phyloP scores from a whole-genome alignment of 2,888 invertebrate species.

The Caprella mutica region DNA sequence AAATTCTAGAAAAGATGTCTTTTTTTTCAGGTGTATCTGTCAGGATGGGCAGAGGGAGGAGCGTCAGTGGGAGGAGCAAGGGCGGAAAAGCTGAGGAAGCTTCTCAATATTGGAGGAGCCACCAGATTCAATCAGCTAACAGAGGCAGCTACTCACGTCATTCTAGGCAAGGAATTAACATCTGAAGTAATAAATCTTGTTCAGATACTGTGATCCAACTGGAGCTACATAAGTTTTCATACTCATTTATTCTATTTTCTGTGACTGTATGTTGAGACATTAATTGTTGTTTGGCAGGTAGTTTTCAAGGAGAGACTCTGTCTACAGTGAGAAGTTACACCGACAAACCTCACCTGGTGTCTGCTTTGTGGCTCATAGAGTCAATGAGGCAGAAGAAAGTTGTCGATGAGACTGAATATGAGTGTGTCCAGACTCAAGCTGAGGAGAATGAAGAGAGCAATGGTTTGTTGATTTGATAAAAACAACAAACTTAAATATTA shows the following conservation, averaged over 20 bases:
- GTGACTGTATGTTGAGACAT: too few species aligned
- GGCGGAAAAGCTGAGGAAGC: slow-evolving; percentile 53
- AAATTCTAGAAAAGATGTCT: too few species aligned
- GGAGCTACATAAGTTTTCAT: too few species aligned
- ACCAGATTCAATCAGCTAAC: slow-evolving; percentile 64
- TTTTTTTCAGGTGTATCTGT: slow-evolving; percentile 9
- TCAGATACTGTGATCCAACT: too few species aligned
- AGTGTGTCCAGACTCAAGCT: slow-evolving; percentile 24
- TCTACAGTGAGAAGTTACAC: neutral
- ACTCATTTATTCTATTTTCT: too few species aligned
- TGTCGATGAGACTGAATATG: slow-evolving; percentile 47
- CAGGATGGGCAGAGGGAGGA: neutral
- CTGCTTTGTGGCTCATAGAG: slow-evolving; percentile 60
- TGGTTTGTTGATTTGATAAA: too few species aligned
- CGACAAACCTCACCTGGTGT: too few species aligned
- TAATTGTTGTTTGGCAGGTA: too few species aligned
- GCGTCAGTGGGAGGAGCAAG: slow-evolving; percentile 38
- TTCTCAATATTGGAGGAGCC: slow-evolving; percentile 69
- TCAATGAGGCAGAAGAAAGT: slow-evolving; percentile 54
- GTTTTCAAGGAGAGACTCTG: slow-evolving; percentile 3
- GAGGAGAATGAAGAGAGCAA: slow-evolving; percentile 12
- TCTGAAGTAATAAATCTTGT: too few species aligned
- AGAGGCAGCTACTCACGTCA: slow-evolving; percentile 66
- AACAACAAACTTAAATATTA: too few species aligned
- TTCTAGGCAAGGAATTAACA: too few species aligned